Evolutionary conservation across 1,140 invertebrate genomes (phyloP).

Genomic region (Nasonia vitripennis): DNA sequence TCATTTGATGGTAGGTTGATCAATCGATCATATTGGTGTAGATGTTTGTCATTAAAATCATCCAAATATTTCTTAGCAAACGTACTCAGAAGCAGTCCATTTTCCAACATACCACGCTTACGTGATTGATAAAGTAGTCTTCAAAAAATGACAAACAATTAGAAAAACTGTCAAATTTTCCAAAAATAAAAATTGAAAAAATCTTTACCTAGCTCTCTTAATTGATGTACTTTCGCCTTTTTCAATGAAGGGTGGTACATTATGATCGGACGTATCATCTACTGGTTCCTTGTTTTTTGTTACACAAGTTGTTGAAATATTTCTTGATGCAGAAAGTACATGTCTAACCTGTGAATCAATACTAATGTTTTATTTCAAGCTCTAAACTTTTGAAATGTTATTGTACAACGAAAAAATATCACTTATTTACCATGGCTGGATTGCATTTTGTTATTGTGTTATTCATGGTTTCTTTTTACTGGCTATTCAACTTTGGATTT

Average conservation of each 20-base stretch:
- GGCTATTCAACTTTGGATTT: no score
- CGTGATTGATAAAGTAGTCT: conserved; percentile 96
- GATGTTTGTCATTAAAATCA: conserved; percentile 82
- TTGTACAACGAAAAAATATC: neutral
- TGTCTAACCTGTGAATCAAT: conserved; percentile 43
- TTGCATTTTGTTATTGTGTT: neutral
- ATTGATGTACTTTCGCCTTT: conserved; percentile 69
- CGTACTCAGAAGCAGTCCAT: conserved; percentile 93
- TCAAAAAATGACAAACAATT: conserved; percentile 63
- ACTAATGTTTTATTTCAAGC: neutral
- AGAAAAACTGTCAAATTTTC: neutral
- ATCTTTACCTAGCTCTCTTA: conserved; percentile 74
- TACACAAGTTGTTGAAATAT: conserved; percentile 53
- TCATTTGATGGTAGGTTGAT: conserved; percentile 96
- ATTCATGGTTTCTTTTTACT: neutral
- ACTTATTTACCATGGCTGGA: neutral
- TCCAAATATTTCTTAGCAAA: conserved; percentile 93
- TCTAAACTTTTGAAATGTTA: neutral
- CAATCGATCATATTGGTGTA: conserved; percentile 89
- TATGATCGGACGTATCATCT: conserved; percentile 56
- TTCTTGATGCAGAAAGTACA: conserved; percentile 29
- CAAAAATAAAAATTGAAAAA: conserved; percentile 3
- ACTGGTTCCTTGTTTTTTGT: conserved; percentile 52
- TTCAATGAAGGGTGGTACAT: conserved; percentile 70
- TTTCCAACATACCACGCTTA: conserved; percentile 98